phyloP scores from a whole-genome alignment of 2,888 invertebrate genomes.

The Polyommatus iphigenia region DNA sequence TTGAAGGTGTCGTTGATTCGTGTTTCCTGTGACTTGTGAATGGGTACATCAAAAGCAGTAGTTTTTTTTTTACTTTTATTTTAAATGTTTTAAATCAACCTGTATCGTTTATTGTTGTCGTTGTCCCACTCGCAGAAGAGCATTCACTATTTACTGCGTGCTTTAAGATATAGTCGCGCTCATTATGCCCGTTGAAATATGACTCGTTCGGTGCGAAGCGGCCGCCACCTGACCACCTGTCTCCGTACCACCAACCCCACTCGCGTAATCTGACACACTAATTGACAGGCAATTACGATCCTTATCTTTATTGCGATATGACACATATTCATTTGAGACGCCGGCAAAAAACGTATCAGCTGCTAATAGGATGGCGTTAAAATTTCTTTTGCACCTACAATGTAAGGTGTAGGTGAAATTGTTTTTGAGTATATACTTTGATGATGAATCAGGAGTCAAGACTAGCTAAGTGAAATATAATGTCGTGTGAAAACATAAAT shows the following conservation, averaged over 20 bases:
- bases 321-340: not conserved
- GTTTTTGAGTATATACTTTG: not conserved
- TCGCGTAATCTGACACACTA: constrained; percentile 33
- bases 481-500: not conserved
- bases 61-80: not conserved
- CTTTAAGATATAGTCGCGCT: constrained; percentile 1
- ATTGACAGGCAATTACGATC: constrained; percentile 33
- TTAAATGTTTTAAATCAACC: not conserved
- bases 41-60: not conserved
- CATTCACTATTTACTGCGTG: not conserved
- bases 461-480: not conserved
- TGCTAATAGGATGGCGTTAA: constrained; percentile 25
- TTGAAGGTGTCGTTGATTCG: too few species aligned
- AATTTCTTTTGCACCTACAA: not conserved
- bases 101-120: not conserved
- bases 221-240: constrained; percentile 43
- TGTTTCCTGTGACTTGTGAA: not conserved
- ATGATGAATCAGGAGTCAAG: not conserved
- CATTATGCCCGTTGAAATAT: constrained; percentile 28
- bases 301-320: constrained; percentile 24
- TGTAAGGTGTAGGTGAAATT: constrained; percentile 19
- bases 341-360: not conserved
- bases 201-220: constrained; percentile 36
- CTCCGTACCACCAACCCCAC: constrained; percentile 32
- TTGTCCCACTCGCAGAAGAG: not conserved